Percentiles rank a stretch among this genome's conserved stretches.
These are phyloP conservation scores for Dicycla oo DNA, from an alignment of 2,888 invertebrate species.

Conservation along the genomic window DNA sequence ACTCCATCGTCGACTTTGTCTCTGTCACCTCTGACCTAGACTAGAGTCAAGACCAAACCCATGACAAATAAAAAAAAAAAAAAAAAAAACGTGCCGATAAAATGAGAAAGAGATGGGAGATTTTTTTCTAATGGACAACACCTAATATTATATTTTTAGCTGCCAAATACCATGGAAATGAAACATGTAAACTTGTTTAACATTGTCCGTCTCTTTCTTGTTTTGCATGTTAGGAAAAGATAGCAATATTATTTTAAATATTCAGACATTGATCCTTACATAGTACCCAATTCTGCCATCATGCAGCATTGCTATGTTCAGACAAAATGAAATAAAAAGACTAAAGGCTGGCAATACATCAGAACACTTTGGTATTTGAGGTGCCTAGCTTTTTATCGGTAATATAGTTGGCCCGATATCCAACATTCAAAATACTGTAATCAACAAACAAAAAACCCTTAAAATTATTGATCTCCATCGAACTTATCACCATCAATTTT, in stretches of 20 bases:
- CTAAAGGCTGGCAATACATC: not conserved
- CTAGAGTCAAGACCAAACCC: no score
- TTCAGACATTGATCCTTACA: not conserved
- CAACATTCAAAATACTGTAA: not conserved
- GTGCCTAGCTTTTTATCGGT: constrained; percentile 17
- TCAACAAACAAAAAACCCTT: not conserved
- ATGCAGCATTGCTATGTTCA: not conserved
- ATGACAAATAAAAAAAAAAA: no score
- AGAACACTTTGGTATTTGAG: constrained; percentile 7
- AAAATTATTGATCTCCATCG: not conserved
- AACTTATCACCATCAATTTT: constrained; percentile 37
- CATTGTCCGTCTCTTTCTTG: constrained; percentile 3
- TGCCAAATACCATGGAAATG: not conserved
- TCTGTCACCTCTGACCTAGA: no score
- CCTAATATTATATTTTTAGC: not conserved
- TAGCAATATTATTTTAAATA: not conserved
- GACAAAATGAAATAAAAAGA: not conserved
- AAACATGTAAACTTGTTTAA: not conserved
- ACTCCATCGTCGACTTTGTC: no score
- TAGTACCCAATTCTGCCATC: not conserved
- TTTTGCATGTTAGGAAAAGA: not conserved
- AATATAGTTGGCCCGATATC: not conserved
- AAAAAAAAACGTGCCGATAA: no score
- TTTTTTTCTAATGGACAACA: not conserved
- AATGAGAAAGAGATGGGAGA: not conserved